Evolutionary conservation across 2,113 vertebrate species (phyloP).

Genomic region (Notarius quadriscutis): DNA sequence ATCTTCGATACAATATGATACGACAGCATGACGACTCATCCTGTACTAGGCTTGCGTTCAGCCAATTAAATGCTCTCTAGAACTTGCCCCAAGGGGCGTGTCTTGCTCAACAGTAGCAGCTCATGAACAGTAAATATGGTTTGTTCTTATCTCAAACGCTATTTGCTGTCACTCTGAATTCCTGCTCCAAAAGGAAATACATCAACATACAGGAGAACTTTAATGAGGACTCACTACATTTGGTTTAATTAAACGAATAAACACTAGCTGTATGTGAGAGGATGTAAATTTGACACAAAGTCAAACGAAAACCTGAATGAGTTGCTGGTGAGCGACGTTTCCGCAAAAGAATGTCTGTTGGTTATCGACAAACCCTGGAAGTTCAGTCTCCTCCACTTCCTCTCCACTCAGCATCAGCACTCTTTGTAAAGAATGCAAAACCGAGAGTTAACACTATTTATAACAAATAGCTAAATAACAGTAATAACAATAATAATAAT

Average conservation of each 20-base stretch:
- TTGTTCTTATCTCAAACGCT: background rate
- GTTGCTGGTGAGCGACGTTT: conserved; percentile 91
- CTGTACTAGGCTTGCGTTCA: background rate
- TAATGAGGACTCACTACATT: background rate
- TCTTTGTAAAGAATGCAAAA: conserved; percentile 61
- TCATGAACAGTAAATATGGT: background rate
- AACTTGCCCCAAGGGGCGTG: background rate
- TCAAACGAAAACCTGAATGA: conserved; percentile 83
- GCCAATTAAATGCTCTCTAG: background rate
- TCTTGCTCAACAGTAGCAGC: background rate
- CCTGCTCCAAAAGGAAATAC: background rate
- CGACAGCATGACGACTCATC: background rate
- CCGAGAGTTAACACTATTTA: background rate
- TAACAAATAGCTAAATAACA: background rate
- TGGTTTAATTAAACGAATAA: background rate
- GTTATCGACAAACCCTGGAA: conserved; percentile 94
- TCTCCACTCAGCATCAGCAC: conserved; percentile 96
- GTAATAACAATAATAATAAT: background rate
- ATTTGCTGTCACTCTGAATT: background rate
- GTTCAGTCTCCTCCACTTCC: conserved; percentile 95
- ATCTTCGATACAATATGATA: background rate
- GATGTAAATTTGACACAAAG: background rate
- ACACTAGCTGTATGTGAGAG: background rate
- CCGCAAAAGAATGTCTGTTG: conserved; percentile 99
- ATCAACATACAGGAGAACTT: background rate